Evolutionary conservation across 2,888 invertebrate species (phyloP).

Genomic region (Athalia circularis): DNA sequence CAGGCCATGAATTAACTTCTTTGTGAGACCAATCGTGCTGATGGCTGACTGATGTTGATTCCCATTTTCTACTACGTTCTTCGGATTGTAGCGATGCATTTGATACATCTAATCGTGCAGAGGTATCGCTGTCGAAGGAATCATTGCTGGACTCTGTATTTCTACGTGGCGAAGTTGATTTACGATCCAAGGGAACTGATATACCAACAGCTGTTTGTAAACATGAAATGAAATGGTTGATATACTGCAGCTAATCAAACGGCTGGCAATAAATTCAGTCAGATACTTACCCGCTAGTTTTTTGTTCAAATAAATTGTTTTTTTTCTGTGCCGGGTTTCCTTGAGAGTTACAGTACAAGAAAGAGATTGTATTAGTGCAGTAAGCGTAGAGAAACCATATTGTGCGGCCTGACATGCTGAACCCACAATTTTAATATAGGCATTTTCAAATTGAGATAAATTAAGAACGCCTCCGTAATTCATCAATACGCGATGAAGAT

Average conservation of each 20-base stretch:
- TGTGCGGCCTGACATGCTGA: conserved; percentile 75
- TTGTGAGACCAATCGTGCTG: conserved; percentile 59
- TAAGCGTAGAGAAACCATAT: conserved; percentile 76
- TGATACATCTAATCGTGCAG: conserved; percentile 54
- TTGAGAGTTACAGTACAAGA: conserved; percentile 76
- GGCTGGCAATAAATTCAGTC: background rate
- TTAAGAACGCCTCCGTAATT: conserved; percentile 74
- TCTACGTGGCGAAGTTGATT: conserved; percentile 61
- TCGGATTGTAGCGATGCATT: conserved; percentile 54
- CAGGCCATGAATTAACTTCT: conserved; percentile 57
- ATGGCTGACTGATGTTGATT: conserved; percentile 20
- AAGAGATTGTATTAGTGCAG: conserved; percentile 76
- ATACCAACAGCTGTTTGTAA: conserved; percentile 62
- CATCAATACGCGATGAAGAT: conserved; percentile 76
- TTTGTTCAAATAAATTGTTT: conserved; percentile 75
- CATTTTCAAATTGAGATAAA: conserved; percentile 71
- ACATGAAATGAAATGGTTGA: background rate
- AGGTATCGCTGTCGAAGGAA: conserved; percentile 64
- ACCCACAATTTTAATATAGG: conserved; percentile 72
- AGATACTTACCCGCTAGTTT: conserved; percentile 73
- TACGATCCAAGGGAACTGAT: conserved; percentile 59
- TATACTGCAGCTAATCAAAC: background rate
- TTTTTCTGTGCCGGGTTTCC: conserved; percentile 71
- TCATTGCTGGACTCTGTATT: conserved; percentile 70
- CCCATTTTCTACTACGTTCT: conserved; percentile 58